Base-by-base conservation (phyloP, 2,888 invertebrate species). In the Ceraclea dissimilis region DNA sequence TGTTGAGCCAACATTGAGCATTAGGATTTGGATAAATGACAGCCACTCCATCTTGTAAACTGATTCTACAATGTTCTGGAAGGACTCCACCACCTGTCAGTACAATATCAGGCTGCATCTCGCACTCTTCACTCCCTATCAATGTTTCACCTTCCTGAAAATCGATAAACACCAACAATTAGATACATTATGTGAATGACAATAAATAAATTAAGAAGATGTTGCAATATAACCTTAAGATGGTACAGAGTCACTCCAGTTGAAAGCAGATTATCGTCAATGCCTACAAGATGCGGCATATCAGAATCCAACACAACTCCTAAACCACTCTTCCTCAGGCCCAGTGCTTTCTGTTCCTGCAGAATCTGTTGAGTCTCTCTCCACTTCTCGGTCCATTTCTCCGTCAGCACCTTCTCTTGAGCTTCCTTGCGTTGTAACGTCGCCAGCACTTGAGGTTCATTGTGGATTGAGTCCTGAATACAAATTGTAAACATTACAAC, bases 341-440 rank as follows among this genome's bases (percentile, higher is more conserved):
- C 93, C 21, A 93, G 74, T 2, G 92, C 90, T 67, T 88, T 86
- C 71, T 93, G 92, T 67, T 94, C 93, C 68, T 91, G 86, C 33
- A 92, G 73, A 64, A 93, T 93, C 64, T 87, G 86, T 68, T 93
- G 92, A 0, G 93, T 91, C 67, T 90, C 90, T 51, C 90, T 81
- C 94, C 94, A 94, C 69, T 93, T 93, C 69, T 93, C 91, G 11
- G 90, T 86, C 93, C 93, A 94, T 67, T 91, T 90, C 72, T 93
- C 92, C 0, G 93, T 93, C 58, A 94, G 79, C 56, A 85, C 89
- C 71, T 86, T 92, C 74, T 92, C 92, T 68, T 91, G 88, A 0
- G 92, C 93, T 71, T 94, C 93, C 68, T 92, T 94, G 67, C 91
- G 86, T 64, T 92, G 90, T 2, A 94, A 80, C 63, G 90, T 88